Conservation (phyloP, 2,888 invertebrate genomes). For the Nebria brevicollis region DNA sequence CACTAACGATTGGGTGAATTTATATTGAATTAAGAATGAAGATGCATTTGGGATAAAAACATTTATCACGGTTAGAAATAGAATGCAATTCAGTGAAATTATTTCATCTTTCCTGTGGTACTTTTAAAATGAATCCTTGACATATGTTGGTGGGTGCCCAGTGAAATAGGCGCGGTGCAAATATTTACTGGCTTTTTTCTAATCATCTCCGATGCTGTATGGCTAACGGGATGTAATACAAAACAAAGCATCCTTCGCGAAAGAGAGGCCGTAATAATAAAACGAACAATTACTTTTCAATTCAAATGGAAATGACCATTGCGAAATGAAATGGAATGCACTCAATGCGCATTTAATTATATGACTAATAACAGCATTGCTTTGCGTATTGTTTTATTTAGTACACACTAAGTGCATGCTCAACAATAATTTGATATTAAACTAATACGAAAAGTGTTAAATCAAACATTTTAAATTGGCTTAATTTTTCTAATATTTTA, state of each 20-base stretch:
- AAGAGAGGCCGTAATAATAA: conserved; percentile 41
- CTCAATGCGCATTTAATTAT: conserved; percentile 6
- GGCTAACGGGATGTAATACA: conserved; percentile 16
- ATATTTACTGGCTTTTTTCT: conserved; percentile 22
- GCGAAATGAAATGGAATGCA: conserved; percentile 38
- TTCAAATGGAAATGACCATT: conserved; percentile 38
- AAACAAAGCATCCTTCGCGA: conserved; percentile 33
- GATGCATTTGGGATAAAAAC: no score
- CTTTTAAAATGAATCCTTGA: conserved; percentile 36
- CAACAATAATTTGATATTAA: neutral
- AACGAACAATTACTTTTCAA: conserved; percentile 38
- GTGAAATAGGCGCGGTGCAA: conserved; percentile 32
- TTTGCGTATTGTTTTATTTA: neutral
- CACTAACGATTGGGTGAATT: no score
- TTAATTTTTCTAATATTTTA: no score
- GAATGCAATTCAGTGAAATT: neutral
- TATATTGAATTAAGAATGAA: no score
- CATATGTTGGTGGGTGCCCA: conserved; percentile 38
- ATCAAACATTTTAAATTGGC: no score
- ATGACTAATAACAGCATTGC: neutral
- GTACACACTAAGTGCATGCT: neutral
- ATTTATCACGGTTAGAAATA: neutral
- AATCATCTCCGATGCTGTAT: conserved; percentile 28
- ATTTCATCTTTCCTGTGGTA: conserved; percentile 30
- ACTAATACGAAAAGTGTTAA: no score